Base-by-base conservation (phyloP, 2,888 invertebrate species). In the Phlogophora meticulosa region DNA sequence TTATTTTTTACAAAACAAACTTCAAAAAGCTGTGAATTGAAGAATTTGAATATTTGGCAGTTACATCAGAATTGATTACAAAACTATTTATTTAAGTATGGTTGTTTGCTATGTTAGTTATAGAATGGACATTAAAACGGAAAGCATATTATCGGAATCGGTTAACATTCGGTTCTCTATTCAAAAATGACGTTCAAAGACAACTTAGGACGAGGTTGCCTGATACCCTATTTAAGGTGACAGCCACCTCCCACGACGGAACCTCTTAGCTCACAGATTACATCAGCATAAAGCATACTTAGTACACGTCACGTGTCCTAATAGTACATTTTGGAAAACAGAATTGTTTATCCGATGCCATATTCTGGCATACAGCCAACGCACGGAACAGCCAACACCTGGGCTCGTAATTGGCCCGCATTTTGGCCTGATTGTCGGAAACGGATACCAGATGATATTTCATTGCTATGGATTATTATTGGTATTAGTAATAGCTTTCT, bases 361-460 rank as follows among this genome's bases (percentile, higher is more conserved):
- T 57, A 69, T 59, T 70, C 62, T 82, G 80, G 82, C 82, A 15
- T 32, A 11, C 15, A 45, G 79, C 82, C 82, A 82, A 68, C 82
- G 70, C 75, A 80, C 68, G 66, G 73, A 49, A 45, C 80, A 64
- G 71, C 81, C 84, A 81, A 86, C 89, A 89, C 89, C 88, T 88
- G 87, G 82, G 76, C 76, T 78, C 77, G 81, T 86, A 88, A 88
- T 89, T 88, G 84, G 84, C 80, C 83, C 77, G 76, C 84, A 86
- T 87, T 85, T 87, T 80, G 79, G 75, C 76, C 75, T 73, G 81
- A 81, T 84, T 83, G 85, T 74, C 56, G 76, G 78, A 64, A 79
- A 78, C 73, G 74, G 76, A 76, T 78, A 73, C 76, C 22, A 62
- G 61, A 75, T 79, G 69, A 81, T 77, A 81, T 81, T 76, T 82